Percentiles rank a stretch among this genome's conserved stretches.
These are phyloP conservation scores for Apeltes quadracus DNA, from an alignment of 2,113 vertebrate genomes.

Conservation along the genomic window DNA sequence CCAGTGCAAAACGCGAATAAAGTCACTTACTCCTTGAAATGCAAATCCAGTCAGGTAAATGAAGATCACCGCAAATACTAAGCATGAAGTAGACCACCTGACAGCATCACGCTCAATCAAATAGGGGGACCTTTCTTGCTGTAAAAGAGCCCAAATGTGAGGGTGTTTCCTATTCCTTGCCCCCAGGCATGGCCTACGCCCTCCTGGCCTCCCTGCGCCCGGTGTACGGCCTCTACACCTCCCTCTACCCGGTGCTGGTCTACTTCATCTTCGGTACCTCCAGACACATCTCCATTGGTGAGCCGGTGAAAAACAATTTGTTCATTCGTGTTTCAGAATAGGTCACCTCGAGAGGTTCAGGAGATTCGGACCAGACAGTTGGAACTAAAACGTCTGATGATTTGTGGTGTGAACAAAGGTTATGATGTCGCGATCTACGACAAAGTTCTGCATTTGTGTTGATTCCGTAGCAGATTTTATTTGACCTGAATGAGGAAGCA, in stretches of 20 bases:
- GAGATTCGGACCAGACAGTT: neutral
- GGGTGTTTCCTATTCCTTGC: neutral
- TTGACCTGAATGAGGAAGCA: neutral
- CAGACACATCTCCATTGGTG: constrained; percentile 92
- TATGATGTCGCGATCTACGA: neutral
- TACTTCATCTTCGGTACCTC: constrained; percentile 95
- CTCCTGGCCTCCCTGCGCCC: constrained; percentile 90
- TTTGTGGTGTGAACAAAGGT: neutral
- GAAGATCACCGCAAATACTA: no score
- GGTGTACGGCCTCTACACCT: constrained; percentile 90
- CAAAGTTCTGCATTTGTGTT: neutral
- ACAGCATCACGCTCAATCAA: neutral
- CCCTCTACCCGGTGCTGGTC: constrained; percentile 90
- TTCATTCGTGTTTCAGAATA: no score
- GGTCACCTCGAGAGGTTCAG: neutral
- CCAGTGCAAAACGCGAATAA: no score
- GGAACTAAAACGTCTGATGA: neutral
- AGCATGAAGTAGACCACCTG: no score
- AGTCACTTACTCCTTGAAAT: neutral
- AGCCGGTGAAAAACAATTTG: constrained; percentile 48
- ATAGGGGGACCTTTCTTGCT: neutral
- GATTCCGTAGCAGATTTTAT: neutral
- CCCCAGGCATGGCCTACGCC: constrained; percentile 90
- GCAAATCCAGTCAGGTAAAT: no score
- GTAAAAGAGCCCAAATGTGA: neutral